Evolutionary conservation across 2,888 invertebrate genomes (phyloP), one percentile per base, ranked within the genome.

Genomic region (Chirona hameri): DNA sequence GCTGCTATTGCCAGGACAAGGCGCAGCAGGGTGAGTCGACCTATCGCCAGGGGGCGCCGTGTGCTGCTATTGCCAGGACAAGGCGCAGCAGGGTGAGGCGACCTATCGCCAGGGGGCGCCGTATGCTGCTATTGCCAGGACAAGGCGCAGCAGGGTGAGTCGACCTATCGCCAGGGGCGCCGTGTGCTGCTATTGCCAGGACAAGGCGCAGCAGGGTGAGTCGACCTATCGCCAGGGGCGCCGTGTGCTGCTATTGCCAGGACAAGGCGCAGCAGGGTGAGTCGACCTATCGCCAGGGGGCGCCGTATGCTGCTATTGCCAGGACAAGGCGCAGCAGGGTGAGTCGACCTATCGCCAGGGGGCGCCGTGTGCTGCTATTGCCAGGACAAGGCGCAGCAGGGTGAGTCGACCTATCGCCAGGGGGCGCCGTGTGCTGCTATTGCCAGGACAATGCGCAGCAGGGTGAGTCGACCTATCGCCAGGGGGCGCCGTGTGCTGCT

Each of bases 371-470:
- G n/a, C n/a, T n/a, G n/a, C n/a, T n/a, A n/a, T n/a, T n/a, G n/a
- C n/a, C n/a, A 95, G 89, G 95, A 95, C 24, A 76, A 46, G 39
- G 76, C 76, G 1, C 39, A 76, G 9, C 76, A 76, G 24, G 76
- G 76, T 76, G n/a, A 76, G 76, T 31, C 60, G 10, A 7, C 0
- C 24, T 10, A n/a, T 2, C 24, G 24, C 24, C n/a, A 10, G n/a
- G 24, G 7, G 24, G 24, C 60, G 39, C n/a, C 2, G n/a, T n/a
- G 24, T 60, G n/a, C n/a, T n/a, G n/a, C n/a, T n/a, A n/a, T n/a
- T n/a, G n/a, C n/a, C n/a, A 95, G 89, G 95, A 95, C 24, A 76
- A 46, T 24, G 76, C 76, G 1, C 39, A 76, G 9, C 76, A 76
- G 24, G 76, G 76, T 76, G n/a, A 76, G 76, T 31, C 60, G 10